Conservation (phyloP, 2,797 vertebrate genomes). For the Phoebastria nigripes region DNA sequence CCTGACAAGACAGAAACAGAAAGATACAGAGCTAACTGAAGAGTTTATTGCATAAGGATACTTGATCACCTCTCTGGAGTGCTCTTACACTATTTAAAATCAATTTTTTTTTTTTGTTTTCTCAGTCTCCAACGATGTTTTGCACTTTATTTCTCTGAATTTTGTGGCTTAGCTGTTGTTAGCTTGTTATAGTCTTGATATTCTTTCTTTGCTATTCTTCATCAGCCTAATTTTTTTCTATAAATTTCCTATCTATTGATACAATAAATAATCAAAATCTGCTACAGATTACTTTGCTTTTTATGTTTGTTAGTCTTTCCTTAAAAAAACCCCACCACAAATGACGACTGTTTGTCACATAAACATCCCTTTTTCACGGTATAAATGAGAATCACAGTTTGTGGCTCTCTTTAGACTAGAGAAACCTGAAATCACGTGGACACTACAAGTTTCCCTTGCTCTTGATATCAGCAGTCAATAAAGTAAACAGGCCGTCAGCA, state of each 20-base stretch:
- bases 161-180: neutral
- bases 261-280: neutral
- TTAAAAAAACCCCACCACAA: neutral
- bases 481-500: neutral
- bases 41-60: neutral
- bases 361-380: neutral
- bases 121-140: neutral
- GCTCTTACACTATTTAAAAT: neutral
- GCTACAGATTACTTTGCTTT: neutral
- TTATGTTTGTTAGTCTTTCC: neutral
- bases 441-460: neutral
- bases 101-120: neutral
- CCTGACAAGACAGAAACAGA: neutral
- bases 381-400: neutral
- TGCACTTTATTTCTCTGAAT: neutral
- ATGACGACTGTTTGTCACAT: neutral
- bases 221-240: neutral
- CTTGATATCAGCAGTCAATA: neutral
- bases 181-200: neutral
- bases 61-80: neutral
- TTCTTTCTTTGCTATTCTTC: neutral
- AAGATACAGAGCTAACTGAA: neutral
- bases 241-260: neutral
- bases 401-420: neutral
- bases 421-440: neutral